Conservation (phyloP, 2,797 vertebrate genomes). For the Sebastes alutus region DNA sequence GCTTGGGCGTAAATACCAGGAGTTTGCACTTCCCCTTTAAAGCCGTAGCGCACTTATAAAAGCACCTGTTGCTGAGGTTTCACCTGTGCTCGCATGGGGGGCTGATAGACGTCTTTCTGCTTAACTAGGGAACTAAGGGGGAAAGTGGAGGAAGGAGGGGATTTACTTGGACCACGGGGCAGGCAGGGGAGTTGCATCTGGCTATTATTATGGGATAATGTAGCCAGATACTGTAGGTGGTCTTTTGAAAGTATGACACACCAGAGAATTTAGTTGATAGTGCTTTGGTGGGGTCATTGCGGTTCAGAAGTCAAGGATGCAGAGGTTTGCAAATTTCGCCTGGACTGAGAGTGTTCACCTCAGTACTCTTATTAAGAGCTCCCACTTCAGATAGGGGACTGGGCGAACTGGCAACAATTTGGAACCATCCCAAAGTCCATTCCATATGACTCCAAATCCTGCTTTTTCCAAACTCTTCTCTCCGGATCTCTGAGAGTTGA, state of each 20-base stretch:
- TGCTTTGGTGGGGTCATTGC: slow-evolving; percentile 1
- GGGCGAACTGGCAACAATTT: not conserved
- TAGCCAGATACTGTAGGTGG: slow-evolving; percentile 29
- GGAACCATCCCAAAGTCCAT: not conserved
- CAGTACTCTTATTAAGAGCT: not conserved
- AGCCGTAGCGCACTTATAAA: slow-evolving; percentile 72
- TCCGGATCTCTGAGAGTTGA: slow-evolving; percentile 3
- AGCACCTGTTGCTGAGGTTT: slow-evolving; percentile 74
- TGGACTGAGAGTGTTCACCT: not conserved
- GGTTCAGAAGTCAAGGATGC: slow-evolving; percentile 28
- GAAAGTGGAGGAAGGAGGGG: slow-evolving; percentile 6
- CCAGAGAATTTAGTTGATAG: slow-evolving; percentile 26
- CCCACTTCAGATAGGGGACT: not conserved
- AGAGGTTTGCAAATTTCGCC: not conserved
- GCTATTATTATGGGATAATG: slow-evolving; percentile 20
- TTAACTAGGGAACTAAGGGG: not conserved
- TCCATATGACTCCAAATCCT: slow-evolving; percentile 15
- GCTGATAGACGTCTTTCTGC: slow-evolving; percentile 24
- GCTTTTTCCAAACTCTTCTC: not conserved
- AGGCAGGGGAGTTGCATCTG: slow-evolving; percentile 17
- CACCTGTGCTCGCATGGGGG: slow-evolving; percentile 60
- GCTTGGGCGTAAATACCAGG: slow-evolving; percentile 71
- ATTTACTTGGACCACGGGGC: slow-evolving; percentile 2
- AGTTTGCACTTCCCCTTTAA: slow-evolving; percentile 75
- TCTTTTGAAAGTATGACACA: slow-evolving; percentile 31